Evolutionary conservation across 2,113 vertebrate species (phyloP), one percentile per base, ranked within the genome.

Genomic region (Origma solitaria): DNA sequence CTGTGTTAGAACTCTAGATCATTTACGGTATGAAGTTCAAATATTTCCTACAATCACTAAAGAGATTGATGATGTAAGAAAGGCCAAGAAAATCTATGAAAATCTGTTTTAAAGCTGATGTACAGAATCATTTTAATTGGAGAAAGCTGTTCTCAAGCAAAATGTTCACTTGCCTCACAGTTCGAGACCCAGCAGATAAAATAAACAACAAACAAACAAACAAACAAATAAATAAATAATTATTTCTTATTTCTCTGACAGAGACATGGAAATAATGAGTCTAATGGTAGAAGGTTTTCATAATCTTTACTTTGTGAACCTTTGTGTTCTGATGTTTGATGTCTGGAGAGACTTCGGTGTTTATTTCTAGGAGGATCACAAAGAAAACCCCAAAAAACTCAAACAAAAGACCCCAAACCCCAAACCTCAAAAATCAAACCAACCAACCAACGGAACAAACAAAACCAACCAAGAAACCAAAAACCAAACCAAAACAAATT

Each of bases 401-500:
- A 54, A 31, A 28, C 15, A 33, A 49, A 38, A 28, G 7, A 2
- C 4, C 9, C 11, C 24, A 33, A 9, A 2, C 4, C 9, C 11
- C 24, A 33, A 22, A n/a, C 8, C 7, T 9, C 23, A 31, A 19
- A 12, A 5, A 2, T 8, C 20, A 35, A 37, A 35, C 15, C 23
- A 7, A 35, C 4, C 2, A 44, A 35, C 20, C 7, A 49, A 49
- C 11, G n/a, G n/a, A n/a, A n/a, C 5, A 18, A 35, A 11, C 15
- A 47, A 47, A 28, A 49, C 15, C 6, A 30, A 28, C 31, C 3
- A 8, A 13, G 33, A 71, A 31, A 8, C 35, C 16, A 18, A 45
- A 35, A 56, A 21, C 8, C 2, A 40, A 54, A n/a, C 9, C 1
- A 6, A 2, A 19, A 57, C 31, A 35, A 35, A 16, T 0, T 40